phyloP scores from a whole-genome alignment of 92 coral and sea anemone genomes.

The Porites cylindrica region DNA sequence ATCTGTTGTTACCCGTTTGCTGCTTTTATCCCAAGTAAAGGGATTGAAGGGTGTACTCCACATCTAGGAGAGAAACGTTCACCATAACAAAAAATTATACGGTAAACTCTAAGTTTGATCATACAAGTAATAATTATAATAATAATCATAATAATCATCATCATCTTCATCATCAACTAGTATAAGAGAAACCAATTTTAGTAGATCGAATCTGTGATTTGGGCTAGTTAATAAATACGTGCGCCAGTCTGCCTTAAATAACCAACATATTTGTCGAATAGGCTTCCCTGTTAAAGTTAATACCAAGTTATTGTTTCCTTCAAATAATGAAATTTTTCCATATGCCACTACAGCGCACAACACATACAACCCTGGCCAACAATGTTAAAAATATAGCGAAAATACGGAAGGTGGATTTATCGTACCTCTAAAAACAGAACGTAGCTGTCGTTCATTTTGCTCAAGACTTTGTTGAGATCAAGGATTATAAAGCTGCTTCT shows the following conservation, averaged over 20 bases:
- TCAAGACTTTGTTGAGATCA: not conserved
- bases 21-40: not conserved
- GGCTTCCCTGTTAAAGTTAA: too few relatives aligned
- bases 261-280: too few relatives aligned
- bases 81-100: not conserved
- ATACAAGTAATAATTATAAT: too few relatives aligned
- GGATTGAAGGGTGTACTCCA: constrained; percentile 11
- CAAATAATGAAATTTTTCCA: not conserved
- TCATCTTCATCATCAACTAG: too few relatives aligned
- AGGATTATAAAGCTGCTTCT: not conserved
- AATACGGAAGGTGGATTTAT: not conserved
- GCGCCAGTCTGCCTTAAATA: too few relatives aligned
- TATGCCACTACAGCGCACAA: not conserved
- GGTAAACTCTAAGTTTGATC: not conserved
- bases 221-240: too few relatives aligned
- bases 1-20: not conserved
- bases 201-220: too few relatives aligned
- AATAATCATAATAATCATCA: too few relatives aligned
- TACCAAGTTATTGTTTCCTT: too few relatives aligned
- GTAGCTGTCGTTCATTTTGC: not conserved
- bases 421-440: not conserved
- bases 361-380: not conserved
- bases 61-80: not conserved
- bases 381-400: not conserved
- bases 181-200: too few relatives aligned